A percentile compares a stretch with the other conserved stretches of the same genome.
phyloP scores from a whole-genome alignment of 1,140 invertebrate species.

The Brachionus angularis region DNA sequence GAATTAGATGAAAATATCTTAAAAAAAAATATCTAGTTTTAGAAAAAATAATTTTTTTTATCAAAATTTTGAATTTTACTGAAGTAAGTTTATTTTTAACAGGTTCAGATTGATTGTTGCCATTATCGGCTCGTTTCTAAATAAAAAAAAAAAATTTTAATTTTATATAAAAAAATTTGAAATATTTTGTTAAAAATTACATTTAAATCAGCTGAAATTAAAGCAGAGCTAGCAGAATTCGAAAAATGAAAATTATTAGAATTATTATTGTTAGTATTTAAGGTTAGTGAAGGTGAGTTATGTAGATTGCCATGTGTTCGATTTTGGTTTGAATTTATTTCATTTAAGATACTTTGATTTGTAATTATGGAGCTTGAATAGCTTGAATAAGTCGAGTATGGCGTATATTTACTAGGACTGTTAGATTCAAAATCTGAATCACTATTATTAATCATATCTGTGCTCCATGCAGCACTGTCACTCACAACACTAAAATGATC shows the following conservation, averaged over 20 bases:
- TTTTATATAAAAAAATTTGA: not conserved
- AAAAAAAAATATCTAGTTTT: not conserved
- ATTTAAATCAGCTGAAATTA: conserved; percentile 14
- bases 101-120: not conserved
- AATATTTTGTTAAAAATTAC: not conserved
- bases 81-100: conserved; percentile 29
- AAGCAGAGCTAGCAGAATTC: conserved; percentile 36
- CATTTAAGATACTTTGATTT: conserved; percentile 38
- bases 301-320: no score
- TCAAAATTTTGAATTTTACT: not conserved
- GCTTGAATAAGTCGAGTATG: conserved; percentile 39
- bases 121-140: not conserved
- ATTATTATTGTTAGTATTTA: not conserved
- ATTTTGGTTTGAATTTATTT: conserved; percentile 16
- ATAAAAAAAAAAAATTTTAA: conserved; percentile 26
- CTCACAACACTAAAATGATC: conserved; percentile 34
- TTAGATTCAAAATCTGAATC: conserved; percentile 43
- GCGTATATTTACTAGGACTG: conserved; percentile 42
- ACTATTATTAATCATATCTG: conserved; percentile 34
- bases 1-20: conserved; percentile 27
- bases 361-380: conserved; percentile 2
- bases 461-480: conserved; percentile 38
- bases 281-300: not conserved
- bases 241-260: conserved; percentile 15
- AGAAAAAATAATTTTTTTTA: not conserved